Base-by-base conservation (phyloP, 2,797 vertebrate species). In the Hapalemur alaotrensis region DNA sequence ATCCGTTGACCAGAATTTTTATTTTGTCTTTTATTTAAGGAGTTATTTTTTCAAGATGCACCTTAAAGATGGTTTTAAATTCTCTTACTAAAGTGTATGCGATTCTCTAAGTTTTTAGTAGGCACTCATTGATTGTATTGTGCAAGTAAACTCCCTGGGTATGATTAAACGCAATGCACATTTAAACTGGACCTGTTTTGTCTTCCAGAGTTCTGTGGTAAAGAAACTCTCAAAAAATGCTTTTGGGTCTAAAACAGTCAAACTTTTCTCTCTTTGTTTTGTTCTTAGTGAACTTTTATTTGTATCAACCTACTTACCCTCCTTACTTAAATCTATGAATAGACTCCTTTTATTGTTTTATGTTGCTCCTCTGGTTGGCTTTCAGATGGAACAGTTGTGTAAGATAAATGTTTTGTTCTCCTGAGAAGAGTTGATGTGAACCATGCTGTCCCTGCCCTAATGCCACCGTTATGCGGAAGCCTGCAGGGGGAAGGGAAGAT, bases 111-210 rank as follows among this genome's bases (percentile, higher is more conserved):
- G 41, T 72, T 73, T 84, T 95, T 73, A 35, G 15, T 59, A 73
- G 79, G 46, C 20, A 38, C 15, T 82, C 54, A 7, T 0, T 89
- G 86, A 61, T 93, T 89, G 79, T 91, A 30, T 93, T 75, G 61
- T 50, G 50, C 54, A 95, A 79, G 46, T 79, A 72, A 72, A 69
- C 65, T 73, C 54, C 12, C 11, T 7, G 43, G 7, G 25, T 50
- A 30, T 63, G 86, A 76, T 65, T 81, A 88, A 86, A 67, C 0
- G 0, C 87, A 57, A 41, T 78, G 61, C 48, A 83, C 8, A n/a
- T 85, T 95, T 48, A 61, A 84, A 81, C 61, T 67, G 52, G 59
- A 83, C 80, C 46, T 93, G 76, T 69, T 50, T 93, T 96, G 52
- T 67, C 35, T 92, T 96, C 76, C 67, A 82, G 67, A 69, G 85